Conservation (phyloP, 2,888 invertebrate genomes). For the Patella caerulea region DNA sequence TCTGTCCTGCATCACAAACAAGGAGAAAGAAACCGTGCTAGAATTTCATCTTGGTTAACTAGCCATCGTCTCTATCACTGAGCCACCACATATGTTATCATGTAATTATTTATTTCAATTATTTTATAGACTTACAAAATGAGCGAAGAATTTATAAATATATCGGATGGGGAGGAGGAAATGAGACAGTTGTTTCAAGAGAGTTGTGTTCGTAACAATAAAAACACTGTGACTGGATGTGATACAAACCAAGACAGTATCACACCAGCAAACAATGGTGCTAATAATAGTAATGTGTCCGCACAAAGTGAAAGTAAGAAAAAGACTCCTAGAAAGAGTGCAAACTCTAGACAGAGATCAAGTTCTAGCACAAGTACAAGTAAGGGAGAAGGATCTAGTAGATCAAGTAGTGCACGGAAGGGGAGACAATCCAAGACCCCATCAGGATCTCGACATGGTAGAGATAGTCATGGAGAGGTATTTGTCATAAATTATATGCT, state of each 20-base stretch:
- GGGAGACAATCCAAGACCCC: slow-evolving; percentile 7
- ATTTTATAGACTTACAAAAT: not conserved
- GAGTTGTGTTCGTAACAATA: not conserved
- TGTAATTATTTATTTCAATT: too few relatives aligned
- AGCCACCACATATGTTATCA: too few relatives aligned
- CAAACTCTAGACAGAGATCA: not conserved
- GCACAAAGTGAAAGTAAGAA: not conserved
- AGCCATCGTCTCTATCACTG: too few relatives aligned
- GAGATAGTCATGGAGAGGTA: not conserved
- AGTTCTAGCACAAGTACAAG: not conserved
- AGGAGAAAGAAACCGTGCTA: too few relatives aligned
- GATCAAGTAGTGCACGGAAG: not conserved
- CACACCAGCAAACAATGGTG: not conserved
- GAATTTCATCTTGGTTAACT: too few relatives aligned
- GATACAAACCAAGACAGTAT: not conserved
- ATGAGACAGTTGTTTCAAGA: slow-evolving; percentile 4
- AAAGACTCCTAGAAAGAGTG: not conserved
- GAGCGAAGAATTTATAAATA: not conserved
- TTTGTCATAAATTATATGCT: too few relatives aligned
- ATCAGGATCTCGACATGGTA: not conserved
- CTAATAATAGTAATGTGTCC: not conserved
- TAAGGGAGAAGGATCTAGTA: not conserved
- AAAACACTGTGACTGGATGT: not conserved
- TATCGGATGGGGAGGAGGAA: not conserved
- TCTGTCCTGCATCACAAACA: too few relatives aligned